Evolutionary conservation across 2,888 invertebrate genomes (phyloP), one percentile per base, ranked within the genome.

Genomic region (Lepidocyrtinus sp.): DNA sequence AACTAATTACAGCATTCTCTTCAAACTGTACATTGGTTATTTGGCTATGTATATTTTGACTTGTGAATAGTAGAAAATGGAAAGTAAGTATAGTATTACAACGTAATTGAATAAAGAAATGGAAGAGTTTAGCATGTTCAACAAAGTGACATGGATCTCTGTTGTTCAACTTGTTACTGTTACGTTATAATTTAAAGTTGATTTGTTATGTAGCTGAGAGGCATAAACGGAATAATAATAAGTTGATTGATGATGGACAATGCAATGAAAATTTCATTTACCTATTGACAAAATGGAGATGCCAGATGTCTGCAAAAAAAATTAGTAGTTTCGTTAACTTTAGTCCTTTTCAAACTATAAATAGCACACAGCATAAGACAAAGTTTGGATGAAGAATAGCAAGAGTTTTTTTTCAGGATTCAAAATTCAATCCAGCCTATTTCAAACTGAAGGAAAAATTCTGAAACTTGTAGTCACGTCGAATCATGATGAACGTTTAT

Each of bases 71-170:
- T 36, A 36, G 36, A 36, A n/a, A 36, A 36, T 36, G 36, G 36
- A 36, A 36, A 36, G 36, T 36, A 7, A 12, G 5, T 36, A 12
- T 36, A 36, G 36, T 36, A 36, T 36, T 36, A 36, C 12, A 7
- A 36, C 36, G 12, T 36, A 5, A 36, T n/a, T n/a, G n/a, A 5
- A 36, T 12, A 5, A 36, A 36, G 5, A 36, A 36, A 36, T 7
- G 5, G 12, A 36, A 36, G 36, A 36, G 55, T 61, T 67, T 26
- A 72, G 65, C 76, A 69, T 55, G 74, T 74, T 78, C 78, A 78
- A 78, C 78, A 78, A 73, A 73, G 73, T 78, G 63, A 61, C 68
- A 69, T 73, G 62, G 78, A 78, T 78, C 78, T 78, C 78, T 68
- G 73, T 78, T 78, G 78, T 73, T 78, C 78, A 78, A 68, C 61